These are phyloP conservation scores for Turritopsis dohrnii DNA, from an alignment of 30 jellyfish, hydroid and myxozoan genomes.

Conservation along the genomic window DNA sequence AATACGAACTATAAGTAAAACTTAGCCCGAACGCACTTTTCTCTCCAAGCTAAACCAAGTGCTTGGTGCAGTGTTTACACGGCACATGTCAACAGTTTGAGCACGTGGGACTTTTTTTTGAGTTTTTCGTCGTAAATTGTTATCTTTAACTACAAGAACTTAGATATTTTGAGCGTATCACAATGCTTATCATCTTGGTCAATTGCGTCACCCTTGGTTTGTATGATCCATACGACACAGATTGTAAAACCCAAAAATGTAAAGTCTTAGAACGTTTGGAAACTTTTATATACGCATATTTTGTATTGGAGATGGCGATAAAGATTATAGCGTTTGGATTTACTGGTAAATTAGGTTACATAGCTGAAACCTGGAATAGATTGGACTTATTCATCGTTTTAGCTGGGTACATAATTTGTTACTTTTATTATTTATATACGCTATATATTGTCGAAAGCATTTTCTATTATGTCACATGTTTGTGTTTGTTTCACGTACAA, in stretches of 20 bases:
- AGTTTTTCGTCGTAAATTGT: background rate
- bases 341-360: conserved; percentile 77
- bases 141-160: background rate
- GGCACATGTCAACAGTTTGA: background rate
- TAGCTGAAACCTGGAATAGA: conserved; percentile 77
- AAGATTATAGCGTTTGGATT: conserved; percentile 88
- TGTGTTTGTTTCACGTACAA: too few relatives aligned
- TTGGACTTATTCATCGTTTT: conserved; percentile 85
- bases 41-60: background rate
- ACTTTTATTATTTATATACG: background rate
- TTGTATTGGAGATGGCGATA: conserved; percentile 78
- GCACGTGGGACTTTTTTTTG: background rate
- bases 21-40: too few relatives aligned
- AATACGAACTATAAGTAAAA: too few relatives aligned
- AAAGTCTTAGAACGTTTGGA: conserved; percentile 66
- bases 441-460: background rate
- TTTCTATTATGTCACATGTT: background rate
- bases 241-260: conserved; percentile 70
- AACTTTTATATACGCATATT: conserved; percentile 69
- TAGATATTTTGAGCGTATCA: conserved; percentile 75
- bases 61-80: background rate
- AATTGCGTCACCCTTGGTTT: conserved; percentile 96
- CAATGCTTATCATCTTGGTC: conserved; percentile 68
- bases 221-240: conserved; percentile 88
- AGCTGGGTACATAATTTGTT: conserved; percentile 72